These are phyloP conservation scores for Pseudomyrmex sp. DNA, from an alignment of 1,140 invertebrate species.

Conservation along the genomic window DNA sequence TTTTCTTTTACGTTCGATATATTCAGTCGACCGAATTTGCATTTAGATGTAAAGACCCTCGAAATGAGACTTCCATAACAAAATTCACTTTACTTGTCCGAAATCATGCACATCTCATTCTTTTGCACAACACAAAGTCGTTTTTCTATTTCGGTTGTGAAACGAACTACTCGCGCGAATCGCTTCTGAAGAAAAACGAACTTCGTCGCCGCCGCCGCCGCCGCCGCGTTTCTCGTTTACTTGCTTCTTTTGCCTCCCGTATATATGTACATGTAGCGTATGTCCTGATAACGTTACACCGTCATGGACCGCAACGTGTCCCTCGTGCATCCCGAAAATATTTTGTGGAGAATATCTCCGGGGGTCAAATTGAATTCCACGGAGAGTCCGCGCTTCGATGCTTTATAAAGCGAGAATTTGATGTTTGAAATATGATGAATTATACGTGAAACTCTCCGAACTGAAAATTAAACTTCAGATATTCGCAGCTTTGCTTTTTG, in stretches of 20 bases:
- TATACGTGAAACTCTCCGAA: neutral
- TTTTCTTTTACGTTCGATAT: too few relatives aligned
- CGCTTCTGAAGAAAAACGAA: neutral
- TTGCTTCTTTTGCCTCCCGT: neutral
- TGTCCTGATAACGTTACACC: neutral
- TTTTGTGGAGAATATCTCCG: neutral
- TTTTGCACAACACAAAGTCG: neutral
- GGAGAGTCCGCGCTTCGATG: neutral
- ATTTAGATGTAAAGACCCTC: too few relatives aligned
- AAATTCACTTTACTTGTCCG: neutral
- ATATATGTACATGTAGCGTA: neutral
- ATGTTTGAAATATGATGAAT: neutral
- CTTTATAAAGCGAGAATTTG: neutral
- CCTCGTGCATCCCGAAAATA: neutral
- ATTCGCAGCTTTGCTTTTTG: neutral
- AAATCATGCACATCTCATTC: neutral
- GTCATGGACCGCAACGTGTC: neutral
- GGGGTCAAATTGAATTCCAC: slow-evolving; percentile 4
- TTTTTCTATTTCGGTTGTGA: neutral
- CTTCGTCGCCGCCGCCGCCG: too few relatives aligned
- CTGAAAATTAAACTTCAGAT: neutral
- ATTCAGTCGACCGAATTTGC: too few relatives aligned
- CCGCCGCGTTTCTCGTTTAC: neutral
- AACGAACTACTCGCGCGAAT: neutral
- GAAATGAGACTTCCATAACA: too few relatives aligned